Evolutionary conservation across 2,113 vertebrate genomes (phyloP).

Genomic region (Nymphicus hollandicus): DNA sequence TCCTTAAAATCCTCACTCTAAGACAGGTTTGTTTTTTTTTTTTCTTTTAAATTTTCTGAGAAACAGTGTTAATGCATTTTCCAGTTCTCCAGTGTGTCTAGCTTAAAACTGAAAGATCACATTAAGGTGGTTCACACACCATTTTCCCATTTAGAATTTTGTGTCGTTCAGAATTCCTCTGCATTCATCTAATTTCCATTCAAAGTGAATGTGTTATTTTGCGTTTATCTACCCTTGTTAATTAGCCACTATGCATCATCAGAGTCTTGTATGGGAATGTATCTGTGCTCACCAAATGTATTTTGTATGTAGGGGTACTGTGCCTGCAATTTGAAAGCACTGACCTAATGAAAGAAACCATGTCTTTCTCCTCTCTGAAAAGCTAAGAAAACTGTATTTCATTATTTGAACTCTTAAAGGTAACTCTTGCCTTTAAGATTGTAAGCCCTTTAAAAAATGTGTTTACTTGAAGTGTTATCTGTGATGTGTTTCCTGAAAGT

Average conservation of each 20-base stretch:
- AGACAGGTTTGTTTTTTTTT: background rate
- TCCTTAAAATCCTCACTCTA: background rate
- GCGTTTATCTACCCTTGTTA: background rate
- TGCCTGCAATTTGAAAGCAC: background rate
- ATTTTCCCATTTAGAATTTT: background rate
- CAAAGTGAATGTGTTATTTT: background rate
- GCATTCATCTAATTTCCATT: background rate
- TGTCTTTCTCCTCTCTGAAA: background rate
- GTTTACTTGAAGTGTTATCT: background rate
- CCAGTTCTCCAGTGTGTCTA: background rate
- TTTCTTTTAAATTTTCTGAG: background rate
- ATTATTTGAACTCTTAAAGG: background rate
- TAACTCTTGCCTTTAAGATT: background rate
- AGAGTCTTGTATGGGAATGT: background rate
- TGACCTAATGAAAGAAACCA: background rate
- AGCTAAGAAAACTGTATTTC: background rate
- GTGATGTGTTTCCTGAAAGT: background rate
- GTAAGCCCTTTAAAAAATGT: background rate
- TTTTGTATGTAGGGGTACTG: background rate
- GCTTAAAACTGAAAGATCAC: background rate
- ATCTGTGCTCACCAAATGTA: background rate
- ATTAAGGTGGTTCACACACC: background rate
- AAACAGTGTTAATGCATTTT: background rate
- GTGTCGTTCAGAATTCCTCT: background rate
- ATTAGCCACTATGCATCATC: background rate